Percentiles rank a stretch among this genome's conserved stretches.
These are phyloP conservation scores for Ormyrus labotus DNA, from an alignment of 2,888 invertebrate genomes.

Conservation along the genomic window DNA sequence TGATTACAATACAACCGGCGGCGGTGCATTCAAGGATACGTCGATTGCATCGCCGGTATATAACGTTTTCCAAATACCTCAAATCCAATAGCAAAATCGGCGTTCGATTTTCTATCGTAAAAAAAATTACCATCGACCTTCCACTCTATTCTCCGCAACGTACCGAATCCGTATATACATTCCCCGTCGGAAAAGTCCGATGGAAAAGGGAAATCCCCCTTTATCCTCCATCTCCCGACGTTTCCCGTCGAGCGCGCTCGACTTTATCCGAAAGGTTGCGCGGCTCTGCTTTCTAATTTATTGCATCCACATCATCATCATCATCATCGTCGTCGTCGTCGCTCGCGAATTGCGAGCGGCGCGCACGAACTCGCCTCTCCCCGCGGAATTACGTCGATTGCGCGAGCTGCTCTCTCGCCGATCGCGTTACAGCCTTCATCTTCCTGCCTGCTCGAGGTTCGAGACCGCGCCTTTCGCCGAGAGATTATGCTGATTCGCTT, in stretches of 20 bases:
- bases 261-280: conserved; percentile 2
- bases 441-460: not conserved
- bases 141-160: too few relatives aligned
- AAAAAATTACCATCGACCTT: too few relatives aligned
- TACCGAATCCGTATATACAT: too few relatives aligned
- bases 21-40: too few relatives aligned
- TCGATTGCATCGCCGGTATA: too few relatives aligned
- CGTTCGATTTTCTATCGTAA: too few relatives aligned
- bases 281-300: conserved; percentile 48
- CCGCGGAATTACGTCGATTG: conserved; percentile 52
- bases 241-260: not conserved
- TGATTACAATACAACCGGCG: too few relatives aligned
- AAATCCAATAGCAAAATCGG: too few relatives aligned
- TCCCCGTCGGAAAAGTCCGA: too few relatives aligned
- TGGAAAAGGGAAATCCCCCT: too few relatives aligned
- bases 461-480: conserved; percentile 26
- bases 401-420: conserved; percentile 23
- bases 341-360: conserved; percentile 26
- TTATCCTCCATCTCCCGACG: too few relatives aligned
- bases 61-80: too few relatives aligned
- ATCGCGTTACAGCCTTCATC: conserved; percentile 43
- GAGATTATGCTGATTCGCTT: conserved; percentile 36
- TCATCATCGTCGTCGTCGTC: not conserved
- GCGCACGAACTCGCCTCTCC: conserved; percentile 1
- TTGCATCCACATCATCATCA: conserved; percentile 38